A percentile compares a stretch with the other conserved stretches of the same genome.
phyloP scores from a whole-genome alignment of 2,888 invertebrate species.

The Drosophila sordidula region DNA sequence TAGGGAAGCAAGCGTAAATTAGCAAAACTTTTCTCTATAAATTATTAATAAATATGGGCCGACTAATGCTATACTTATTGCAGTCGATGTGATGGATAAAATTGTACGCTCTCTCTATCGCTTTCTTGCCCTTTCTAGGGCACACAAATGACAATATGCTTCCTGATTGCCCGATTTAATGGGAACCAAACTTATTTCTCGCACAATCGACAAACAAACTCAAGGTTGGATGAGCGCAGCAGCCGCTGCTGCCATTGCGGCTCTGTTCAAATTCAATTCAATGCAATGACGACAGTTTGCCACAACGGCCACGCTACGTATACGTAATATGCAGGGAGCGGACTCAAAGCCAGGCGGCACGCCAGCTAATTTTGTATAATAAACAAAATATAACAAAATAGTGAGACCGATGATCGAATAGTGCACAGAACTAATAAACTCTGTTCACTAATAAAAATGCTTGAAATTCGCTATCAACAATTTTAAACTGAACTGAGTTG shows the following conservation, averaged over 20 bases:
- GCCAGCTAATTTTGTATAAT: neutral
- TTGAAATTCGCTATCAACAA: no score
- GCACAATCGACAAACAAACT: conserved; percentile 36
- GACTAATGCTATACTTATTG: no score
- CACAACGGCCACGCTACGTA: conserved; percentile 36
- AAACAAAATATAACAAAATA: no score
- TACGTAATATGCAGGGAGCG: conserved; percentile 52
- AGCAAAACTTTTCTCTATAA: neutral
- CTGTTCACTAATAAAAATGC: no score
- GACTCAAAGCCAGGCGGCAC: neutral
- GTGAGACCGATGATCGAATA: no score
- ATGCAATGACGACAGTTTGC: conserved; percentile 40
- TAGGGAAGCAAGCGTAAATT: neutral
- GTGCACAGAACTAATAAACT: no score
- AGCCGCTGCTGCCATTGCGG: conserved; percentile 20
- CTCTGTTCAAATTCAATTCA: conserved; percentile 39
- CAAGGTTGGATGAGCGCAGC: conserved; percentile 61
- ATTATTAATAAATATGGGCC: no score
- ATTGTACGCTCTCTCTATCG: neutral
- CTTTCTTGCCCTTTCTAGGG: neutral
- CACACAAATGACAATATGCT: conserved; percentile 5
- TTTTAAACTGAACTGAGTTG: no score
- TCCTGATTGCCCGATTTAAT: neutral
- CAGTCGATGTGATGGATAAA: neutral
- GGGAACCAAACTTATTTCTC: conserved; percentile 15